Evolutionary conservation across 2,888 invertebrate genomes (phyloP), one percentile per base, ranked within the genome.

Genomic region (Clitarchus hookeri): DNA sequence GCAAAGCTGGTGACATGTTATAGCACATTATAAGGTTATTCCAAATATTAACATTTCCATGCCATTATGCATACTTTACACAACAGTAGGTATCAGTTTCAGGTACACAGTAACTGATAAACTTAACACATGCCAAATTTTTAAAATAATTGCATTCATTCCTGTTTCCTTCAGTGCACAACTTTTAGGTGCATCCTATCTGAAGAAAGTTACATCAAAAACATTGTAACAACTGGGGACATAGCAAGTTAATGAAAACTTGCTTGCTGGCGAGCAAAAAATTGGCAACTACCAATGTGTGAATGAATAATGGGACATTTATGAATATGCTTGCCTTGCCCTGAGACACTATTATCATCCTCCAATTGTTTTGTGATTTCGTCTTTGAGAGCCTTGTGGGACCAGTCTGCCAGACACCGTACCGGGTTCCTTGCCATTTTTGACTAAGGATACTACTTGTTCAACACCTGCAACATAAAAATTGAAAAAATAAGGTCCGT

Each of bases 1-100:
- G n/a, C 65, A 65, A 65, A 65, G 65, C 65, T n/a, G n/a, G 65
- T 65, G n/a, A 65, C 65, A 65, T 65, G 65, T 65, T 65, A 65
- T 9, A 19, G 65, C 65, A n/a, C n/a, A 65, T 23, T 65, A 65
- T 23, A 65, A 65, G 65, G 65, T 65, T 65, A 65, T 65, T 65
- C 23, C 11, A 65, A 65, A 65, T 48, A 48, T 48, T 65, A 23
- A 65, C 65, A n/a, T 65, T 65, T 65, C 16, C 65, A 65, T 65
- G 65, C 65, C 65, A 65, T 65, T 65, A 65, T 65, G n/a, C 65
- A 23, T 65, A 65, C 65, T 65, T 23, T 65, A 16, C 16, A 65
- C 65, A 65, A 19, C 65, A 65, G 16, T 19, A 36, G 36, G 36
- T 36, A 53, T 53, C 53, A n/a, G 11, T 65, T 65, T 65, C 65